Conservation (phyloP, 2,797 vertebrate species). For the Enteromius afrohamiltoni region DNA sequence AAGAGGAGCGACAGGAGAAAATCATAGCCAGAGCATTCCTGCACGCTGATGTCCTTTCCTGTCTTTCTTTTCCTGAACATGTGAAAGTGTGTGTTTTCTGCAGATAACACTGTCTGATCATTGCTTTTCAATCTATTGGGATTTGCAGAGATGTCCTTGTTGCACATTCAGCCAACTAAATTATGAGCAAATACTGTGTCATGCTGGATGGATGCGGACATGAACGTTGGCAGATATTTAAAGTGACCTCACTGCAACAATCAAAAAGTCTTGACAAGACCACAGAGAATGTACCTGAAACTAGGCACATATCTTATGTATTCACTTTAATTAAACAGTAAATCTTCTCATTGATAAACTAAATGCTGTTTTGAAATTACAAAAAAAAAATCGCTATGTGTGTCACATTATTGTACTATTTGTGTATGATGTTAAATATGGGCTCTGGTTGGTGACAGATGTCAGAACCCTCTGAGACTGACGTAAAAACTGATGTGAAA, state of each 20-base stretch:
- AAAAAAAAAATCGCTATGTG: neutral
- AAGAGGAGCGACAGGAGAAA: conserved; percentile 49
- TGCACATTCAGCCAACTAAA: conserved; percentile 31
- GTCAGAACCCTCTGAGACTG: neutral
- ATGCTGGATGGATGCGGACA: conserved; percentile 14
- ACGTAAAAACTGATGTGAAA: neutral
- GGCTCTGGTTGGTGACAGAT: conserved; percentile 15
- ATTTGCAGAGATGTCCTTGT: conserved; percentile 47
- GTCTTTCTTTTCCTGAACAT: conserved; percentile 21
- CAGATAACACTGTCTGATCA: conserved; percentile 52
- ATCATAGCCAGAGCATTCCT: conserved; percentile 45
- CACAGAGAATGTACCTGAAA: neutral
- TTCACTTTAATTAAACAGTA: neutral
- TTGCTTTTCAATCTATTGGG: conserved; percentile 39
- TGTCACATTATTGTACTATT: neutral
- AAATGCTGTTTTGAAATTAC: neutral
- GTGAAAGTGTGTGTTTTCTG: conserved; percentile 48
- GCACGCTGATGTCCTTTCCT: conserved; percentile 34
- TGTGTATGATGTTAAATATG: neutral
- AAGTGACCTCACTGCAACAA: neutral
- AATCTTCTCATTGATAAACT: neutral
- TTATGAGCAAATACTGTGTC: conserved; percentile 1
- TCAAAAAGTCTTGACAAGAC: neutral
- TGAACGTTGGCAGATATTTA: neutral
- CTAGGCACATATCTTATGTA: too few relatives aligned